Evolutionary conservation across 2,797 vertebrate species (phyloP).

Genomic region (Cephalopachus bancanus): DNA sequence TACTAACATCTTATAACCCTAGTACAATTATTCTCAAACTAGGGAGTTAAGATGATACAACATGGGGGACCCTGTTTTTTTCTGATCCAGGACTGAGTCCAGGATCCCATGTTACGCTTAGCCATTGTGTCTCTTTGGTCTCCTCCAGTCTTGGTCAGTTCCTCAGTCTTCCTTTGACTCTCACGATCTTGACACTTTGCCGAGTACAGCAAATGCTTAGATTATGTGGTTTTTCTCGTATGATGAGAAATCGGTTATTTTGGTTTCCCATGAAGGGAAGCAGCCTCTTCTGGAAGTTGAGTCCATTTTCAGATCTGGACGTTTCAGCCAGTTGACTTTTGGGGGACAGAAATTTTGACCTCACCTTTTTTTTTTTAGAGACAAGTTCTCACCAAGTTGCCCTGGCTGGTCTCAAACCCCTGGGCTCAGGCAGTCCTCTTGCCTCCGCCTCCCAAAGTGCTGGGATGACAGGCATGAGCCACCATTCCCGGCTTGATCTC

Average conservation of each 20-base stretch:
- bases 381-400: no score
- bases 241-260: not conserved
- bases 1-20: not conserved
- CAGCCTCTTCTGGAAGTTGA: not conserved
- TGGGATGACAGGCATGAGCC: no score
- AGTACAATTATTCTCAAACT: not conserved
- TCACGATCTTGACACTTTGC: not conserved
- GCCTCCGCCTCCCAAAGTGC: no score
- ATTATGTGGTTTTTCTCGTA: not conserved
- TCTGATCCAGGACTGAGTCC: not conserved
- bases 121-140: not conserved
- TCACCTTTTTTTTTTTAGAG: not conserved
- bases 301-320: not conserved
- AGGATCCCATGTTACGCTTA: not conserved
- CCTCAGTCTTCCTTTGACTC: not conserved
- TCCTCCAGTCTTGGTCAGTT: no score
- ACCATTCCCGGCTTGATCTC: no score
- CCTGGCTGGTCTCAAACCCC: no score
- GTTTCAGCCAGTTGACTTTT: not conserved
- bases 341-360: no score
- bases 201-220: not conserved
- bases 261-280: not conserved
- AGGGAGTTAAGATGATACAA: not conserved
- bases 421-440: no score
- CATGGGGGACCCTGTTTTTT: not conserved